Base-by-base conservation (phyloP, 2,888 invertebrate genomes). In the Chouioia cunea region DNA sequence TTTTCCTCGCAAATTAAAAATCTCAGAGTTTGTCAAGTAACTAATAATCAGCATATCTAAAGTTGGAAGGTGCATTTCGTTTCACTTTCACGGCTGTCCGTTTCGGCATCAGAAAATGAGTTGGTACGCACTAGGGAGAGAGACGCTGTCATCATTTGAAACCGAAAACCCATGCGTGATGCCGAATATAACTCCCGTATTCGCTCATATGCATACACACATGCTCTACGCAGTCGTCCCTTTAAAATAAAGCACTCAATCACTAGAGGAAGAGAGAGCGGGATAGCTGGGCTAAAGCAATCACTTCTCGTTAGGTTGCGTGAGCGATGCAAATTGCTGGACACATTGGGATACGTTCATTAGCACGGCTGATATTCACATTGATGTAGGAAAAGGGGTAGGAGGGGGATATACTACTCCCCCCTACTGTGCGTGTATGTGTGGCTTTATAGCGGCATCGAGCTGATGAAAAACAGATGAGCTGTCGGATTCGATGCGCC, bases 291-390 rank as follows among this genome's bases (percentile, higher is more conserved):
- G 23, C 14, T n/a, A 15, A 8, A 20, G 50, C 46, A 43, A 65
- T 65, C 48, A 50, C 44, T 60, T 70, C 65, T 53, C 63, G 63
- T 63, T 53, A 63, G 12, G 44, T 46, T 2, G 12, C 4, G 18
- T 20, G 4, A 47, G 67, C 20, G 54, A 60, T 65, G 63, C 57
- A 65, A 62, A 73, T 65, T 66, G 66, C 63, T 52, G n/a, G 73
- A 57, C 66, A 76, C 77, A 79, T 79, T 77, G 79, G 77, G 79
- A 79, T 64, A 69, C 79, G 78, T 79, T 79, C 79, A 79, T 79
- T 79, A 79, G 79, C 72, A 74, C 56, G 68, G 62, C 73, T 71
- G 74, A 70, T 71, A 67, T 71, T 65, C 73, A 76, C 71, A 74
- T 74, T 20, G 52, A 52, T n/a, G 52, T 22, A 22, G 12, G 52